Conservation (phyloP, 30 jellyfish, hydroid and myxozoan species). For the Hydractinia echinata region DNA sequence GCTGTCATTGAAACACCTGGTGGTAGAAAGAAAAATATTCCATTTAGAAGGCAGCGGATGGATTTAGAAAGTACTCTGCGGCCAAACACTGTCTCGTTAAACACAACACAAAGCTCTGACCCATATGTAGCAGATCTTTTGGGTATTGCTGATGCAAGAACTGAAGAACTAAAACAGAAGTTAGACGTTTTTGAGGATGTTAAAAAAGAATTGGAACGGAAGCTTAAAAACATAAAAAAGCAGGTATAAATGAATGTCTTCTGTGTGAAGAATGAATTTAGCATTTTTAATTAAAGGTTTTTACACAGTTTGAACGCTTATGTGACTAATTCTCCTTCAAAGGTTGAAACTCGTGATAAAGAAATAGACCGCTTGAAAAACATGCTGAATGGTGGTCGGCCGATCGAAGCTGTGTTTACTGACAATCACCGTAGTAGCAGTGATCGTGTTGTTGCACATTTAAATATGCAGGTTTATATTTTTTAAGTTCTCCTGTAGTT, state of each 20-base stretch:
- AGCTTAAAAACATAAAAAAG: constrained; percentile 54
- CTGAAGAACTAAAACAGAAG: constrained; percentile 50
- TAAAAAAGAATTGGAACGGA: constrained; percentile 61
- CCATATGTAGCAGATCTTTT: constrained; percentile 80
- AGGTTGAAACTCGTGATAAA: constrained; percentile 85
- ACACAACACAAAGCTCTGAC: constrained; percentile 28
- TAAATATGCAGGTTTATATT: constrained; percentile 73
- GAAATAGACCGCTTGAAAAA: constrained; percentile 75
- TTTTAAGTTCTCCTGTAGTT: neutral
- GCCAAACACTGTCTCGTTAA: constrained; percentile 38
- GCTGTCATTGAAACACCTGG: constrained; percentile 98
- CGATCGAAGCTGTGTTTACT: constrained; percentile 68
- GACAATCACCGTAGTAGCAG: constrained; percentile 74
- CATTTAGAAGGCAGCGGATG: constrained; percentile 92
- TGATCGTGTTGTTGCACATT: constrained; percentile 86
- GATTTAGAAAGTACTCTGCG: constrained; percentile 64
- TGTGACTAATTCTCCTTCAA: neutral
- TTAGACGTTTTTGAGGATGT: constrained; percentile 31
- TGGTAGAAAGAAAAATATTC: constrained; percentile 73
- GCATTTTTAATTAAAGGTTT: neutral
- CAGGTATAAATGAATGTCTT: constrained; percentile 45
- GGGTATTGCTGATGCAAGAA: constrained; percentile 81
- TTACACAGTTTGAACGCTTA: neutral
- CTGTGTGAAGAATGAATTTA: neutral
- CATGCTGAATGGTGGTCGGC: constrained; percentile 91